These are phyloP conservation scores for Natrix natrix DNA, from an alignment of 2,797 vertebrate species.

Conservation along the genomic window DNA sequence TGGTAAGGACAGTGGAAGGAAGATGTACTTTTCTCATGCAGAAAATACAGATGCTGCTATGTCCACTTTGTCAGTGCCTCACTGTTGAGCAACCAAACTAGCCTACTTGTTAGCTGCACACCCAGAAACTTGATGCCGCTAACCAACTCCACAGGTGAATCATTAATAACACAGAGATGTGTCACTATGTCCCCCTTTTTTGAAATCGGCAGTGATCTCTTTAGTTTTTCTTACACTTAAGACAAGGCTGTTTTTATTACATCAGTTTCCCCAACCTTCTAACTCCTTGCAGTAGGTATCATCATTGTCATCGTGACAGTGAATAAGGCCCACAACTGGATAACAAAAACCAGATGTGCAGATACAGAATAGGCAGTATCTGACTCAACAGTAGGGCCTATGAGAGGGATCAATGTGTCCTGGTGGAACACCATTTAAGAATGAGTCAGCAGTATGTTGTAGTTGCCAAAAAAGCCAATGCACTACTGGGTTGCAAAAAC, in stretches of 20 bases:
- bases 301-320: not conserved
- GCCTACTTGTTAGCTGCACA: too few relatives aligned
- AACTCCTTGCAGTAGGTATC: not conserved
- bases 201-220: too few relatives aligned
- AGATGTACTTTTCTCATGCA: too few relatives aligned
- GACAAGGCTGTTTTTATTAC: not conserved
- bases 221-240: not conserved
- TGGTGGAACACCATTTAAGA: not conserved
- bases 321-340: not conserved
- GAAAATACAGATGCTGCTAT: too few relatives aligned
- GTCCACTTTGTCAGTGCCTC: too few relatives aligned
- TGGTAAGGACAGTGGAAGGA: too few relatives aligned
- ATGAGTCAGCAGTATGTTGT: not conserved
- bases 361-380: not conserved
- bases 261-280: not conserved
- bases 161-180: too few relatives aligned
- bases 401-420: not conserved
- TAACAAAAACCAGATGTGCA: not conserved
- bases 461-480: not conserved
- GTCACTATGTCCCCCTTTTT: too few relatives aligned
- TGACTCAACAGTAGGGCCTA: not conserved
- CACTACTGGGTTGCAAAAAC: not conserved
- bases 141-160: too few relatives aligned
- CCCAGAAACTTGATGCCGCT: too few relatives aligned
- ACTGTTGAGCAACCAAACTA: too few relatives aligned